A percentile compares a stretch with the other conserved stretches of the same genome.
Conservation (phyloP, 1,140 invertebrate species). For the Drosophila baimaii region DNA sequence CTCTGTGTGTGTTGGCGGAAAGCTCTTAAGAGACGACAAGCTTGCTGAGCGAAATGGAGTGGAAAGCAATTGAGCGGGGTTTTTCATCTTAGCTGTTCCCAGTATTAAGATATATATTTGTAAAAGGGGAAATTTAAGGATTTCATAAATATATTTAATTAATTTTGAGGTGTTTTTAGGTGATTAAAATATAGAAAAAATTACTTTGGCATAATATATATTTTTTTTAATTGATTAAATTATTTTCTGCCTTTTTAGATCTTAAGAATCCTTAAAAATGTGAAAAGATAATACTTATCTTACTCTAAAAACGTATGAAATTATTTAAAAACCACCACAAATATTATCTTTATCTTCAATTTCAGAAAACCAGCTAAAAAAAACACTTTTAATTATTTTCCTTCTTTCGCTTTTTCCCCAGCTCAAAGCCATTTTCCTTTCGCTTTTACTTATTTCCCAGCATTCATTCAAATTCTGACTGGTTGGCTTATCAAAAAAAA, state of each 20-base stretch:
- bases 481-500: constrained; percentile 12
- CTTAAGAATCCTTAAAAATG: too few relatives aligned
- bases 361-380: neutral
- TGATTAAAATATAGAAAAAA: too few relatives aligned
- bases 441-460: constrained; percentile 15
- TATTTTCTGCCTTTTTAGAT: too few relatives aligned
- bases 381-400: neutral
- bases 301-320: too few relatives aligned
- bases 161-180: too few relatives aligned
- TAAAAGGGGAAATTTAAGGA: constrained; percentile 8
- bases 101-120: constrained; percentile 32
- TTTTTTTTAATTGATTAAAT: too few relatives aligned
- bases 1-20: constrained; percentile 11
- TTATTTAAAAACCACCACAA: neutral
- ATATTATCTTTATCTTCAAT: constrained; percentile 3
- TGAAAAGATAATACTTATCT: too few relatives aligned
- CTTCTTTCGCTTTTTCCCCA: neutral
- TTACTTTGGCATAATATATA: too few relatives aligned
- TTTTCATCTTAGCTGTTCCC: constrained; percentile 42
- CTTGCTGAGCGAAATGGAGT: constrained; percentile 24
- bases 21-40: constrained; percentile 23
- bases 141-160: neutral
- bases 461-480: constrained; percentile 22
- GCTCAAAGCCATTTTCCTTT: constrained; percentile 4
- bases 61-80: constrained; percentile 12